Percentiles rank a stretch among this genome's conserved stretches.
Conservation (phyloP, 2,113 vertebrate genomes). For the Marmota monax region DNA sequence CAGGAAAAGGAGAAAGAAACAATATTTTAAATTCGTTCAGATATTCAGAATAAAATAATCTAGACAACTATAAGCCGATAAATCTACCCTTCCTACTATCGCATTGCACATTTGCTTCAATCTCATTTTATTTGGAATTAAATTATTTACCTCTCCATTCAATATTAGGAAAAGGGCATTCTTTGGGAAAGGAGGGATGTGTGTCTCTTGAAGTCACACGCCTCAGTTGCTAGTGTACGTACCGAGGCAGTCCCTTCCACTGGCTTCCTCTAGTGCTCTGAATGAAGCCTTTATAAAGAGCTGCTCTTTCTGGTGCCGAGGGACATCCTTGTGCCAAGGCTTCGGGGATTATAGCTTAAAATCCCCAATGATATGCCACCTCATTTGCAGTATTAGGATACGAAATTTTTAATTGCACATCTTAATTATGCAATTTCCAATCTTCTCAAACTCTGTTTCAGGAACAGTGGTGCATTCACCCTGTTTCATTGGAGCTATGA, state of each 20-base stretch:
- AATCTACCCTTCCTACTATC: not conserved
- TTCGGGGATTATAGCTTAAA: not conserved
- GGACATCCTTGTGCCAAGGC: not conserved
- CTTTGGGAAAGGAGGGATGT: not conserved
- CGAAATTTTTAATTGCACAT: no score
- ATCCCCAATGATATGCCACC: not conserved
- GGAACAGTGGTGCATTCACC: not conserved
- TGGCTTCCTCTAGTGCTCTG: not conserved
- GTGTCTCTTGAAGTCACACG: not conserved
- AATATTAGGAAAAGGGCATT: not conserved
- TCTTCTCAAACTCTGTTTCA: not conserved
- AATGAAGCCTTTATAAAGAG: not conserved
- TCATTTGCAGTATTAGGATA: not conserved
- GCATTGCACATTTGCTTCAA: not conserved
- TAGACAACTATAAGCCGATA: not conserved
- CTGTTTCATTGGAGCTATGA: not conserved
- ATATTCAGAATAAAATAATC: not conserved
- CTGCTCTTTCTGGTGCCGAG: not conserved
- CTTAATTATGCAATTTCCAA: not conserved
- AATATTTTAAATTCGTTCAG: not conserved
- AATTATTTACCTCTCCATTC: not conserved
- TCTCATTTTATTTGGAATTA: not conserved
- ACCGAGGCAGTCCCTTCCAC: rapidly evolving
- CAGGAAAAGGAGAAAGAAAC: not conserved
- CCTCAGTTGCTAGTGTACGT: no score